Evolutionary conservation across 2,888 invertebrate species (phyloP), one percentile per base, ranked within the genome.

Genomic region (Synanthedon andrenaeformis): DNA sequence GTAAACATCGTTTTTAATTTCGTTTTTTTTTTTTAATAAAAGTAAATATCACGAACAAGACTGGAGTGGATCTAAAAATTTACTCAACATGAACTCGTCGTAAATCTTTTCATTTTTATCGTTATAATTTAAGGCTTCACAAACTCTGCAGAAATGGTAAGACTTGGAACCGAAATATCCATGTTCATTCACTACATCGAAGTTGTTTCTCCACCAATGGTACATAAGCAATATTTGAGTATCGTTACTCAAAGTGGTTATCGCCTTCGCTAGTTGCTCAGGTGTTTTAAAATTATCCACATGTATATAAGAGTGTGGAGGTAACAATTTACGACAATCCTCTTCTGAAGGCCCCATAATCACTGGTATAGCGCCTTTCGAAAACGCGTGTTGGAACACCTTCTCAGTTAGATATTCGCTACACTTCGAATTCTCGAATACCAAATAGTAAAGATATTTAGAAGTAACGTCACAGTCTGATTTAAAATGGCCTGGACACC

Each of bases 371-470:
- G 91, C 82, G 13, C 89, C 87, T 69, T 91, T 92, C 2, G 75
- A 64, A 61, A 89, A 92, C 0, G 90, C 91, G 60, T 92, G 89
- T 84, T 91, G 90, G 76, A 90, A 93, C 1, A 89, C 67, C 69
- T 93, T 93, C 66, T 93, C 93, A 0, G 92, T 93, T 51, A 93
- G 72, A 62, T 93, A 93, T 66, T 93, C 91, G 5, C 82, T 80
- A 65, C 93, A 93, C 61, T 90, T 89, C 0, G 91, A 89, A 66
- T 93, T 93, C 72, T 93, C 93, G 59, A 93, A 90, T 0, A 92
- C 89, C 49, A 93, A 70, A 63, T 93, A 92, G 69, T 93, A 93
- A 61, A 91, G 81, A 70, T 93, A 93, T 8, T 84, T 63, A 0
- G 82, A 72, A 49, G 92, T 72, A 5, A 72, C 59, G 3, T 80